These are phyloP conservation scores for Euura saliciscinereae DNA, from an alignment of 1,140 invertebrate species.

Conservation along the genomic window DNA sequence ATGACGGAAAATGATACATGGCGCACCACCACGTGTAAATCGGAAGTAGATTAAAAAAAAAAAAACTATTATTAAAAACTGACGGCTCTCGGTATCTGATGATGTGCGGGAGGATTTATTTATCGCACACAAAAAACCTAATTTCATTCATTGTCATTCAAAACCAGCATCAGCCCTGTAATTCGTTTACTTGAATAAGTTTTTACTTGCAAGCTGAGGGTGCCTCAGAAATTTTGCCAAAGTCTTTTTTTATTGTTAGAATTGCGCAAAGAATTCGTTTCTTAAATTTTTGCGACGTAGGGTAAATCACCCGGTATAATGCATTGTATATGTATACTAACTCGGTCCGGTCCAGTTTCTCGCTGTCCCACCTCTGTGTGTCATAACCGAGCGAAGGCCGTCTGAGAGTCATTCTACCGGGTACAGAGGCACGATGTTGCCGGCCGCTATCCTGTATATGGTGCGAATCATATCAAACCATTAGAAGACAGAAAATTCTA, in stretches of 20 bases:
- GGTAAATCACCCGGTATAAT: constrained; percentile 3
- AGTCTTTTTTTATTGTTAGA: no score
- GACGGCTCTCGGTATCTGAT: no score
- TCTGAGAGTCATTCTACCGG: constrained; percentile 47
- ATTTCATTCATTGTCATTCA: no score
- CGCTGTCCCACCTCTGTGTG: constrained; percentile 42
- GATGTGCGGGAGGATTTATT: neutral
- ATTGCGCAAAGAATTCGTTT: no score
- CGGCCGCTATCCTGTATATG: constrained; percentile 39
- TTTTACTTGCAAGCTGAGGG: no score
- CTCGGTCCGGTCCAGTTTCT: constrained; percentile 49
- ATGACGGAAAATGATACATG: no score
- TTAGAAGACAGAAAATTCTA: constrained; percentile 13
- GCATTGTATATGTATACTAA: constrained; percentile 32
- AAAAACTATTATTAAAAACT: neutral
- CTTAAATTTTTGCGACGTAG: no score
- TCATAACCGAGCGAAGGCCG: constrained; percentile 51
- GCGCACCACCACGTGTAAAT: no score
- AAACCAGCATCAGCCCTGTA: no score
- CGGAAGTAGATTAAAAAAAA: neutral
- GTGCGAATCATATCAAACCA: constrained; percentile 11
- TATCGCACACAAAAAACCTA: no score
- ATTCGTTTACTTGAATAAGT: no score
- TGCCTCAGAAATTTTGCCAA: no score
- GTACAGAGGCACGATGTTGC: constrained; percentile 49